Evolutionary conservation across 2,797 vertebrate species (phyloP).

Genomic region (Nothura maculosa): DNA sequence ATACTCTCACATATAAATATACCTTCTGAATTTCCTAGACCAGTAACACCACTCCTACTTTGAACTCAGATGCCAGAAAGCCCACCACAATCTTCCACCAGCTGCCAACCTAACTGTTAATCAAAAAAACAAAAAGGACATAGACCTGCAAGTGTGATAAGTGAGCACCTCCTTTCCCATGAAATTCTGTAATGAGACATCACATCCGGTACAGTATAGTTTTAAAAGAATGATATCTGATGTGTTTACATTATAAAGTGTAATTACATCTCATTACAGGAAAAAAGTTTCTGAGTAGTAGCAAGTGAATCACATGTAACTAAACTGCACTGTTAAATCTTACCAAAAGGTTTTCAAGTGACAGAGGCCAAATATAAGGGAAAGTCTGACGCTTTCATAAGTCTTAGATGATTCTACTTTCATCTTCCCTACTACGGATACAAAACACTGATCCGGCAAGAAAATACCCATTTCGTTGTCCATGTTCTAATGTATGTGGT

Average conservation of each 20-base stretch:
- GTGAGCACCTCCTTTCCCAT: neutral
- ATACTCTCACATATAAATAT: no score
- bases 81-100: neutral
- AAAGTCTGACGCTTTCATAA: accelerated
- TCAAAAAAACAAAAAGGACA: neutral
- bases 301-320: neutral
- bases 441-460: accelerated
- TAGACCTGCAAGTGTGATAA: neutral
- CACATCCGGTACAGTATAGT: neutral
- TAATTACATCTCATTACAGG: neutral
- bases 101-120: neutral
- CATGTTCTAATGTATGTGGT: neutral
- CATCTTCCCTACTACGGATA: neutral
- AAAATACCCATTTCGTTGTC: neutral
- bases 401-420: neutral
- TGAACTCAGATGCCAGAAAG: neutral
- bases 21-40: neutral
- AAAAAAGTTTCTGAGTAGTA: neutral
- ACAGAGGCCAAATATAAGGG: accelerated
- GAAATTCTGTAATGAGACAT: neutral
- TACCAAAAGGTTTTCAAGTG: neutral
- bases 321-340: neutral
- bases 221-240: neutral
- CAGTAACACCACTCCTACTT: neutral
- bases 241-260: neutral